These are phyloP conservation scores for Campoletis sonorensis DNA, from an alignment of 1,140 invertebrate species.

Conservation along the genomic window DNA sequence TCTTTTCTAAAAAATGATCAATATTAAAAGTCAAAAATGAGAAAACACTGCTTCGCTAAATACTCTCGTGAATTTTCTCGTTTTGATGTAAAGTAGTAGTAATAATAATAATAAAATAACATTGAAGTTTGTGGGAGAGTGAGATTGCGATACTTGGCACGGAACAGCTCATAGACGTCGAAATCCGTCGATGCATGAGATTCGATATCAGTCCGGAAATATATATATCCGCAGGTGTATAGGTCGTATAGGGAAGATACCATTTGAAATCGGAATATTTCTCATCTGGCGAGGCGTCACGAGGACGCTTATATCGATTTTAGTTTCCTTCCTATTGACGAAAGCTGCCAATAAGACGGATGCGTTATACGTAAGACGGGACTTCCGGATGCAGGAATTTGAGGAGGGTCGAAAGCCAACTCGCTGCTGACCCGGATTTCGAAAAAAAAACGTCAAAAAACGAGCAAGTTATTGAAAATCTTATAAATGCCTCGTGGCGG, in stretches of 20 bases:
- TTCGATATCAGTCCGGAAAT: conserved; percentile 20
- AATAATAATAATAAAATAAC: not conserved
- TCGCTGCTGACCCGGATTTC: not conserved
- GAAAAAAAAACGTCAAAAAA: not conserved
- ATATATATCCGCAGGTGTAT: not conserved
- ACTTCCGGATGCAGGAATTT: not conserved
- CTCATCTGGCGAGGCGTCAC: not conserved
- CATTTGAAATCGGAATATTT: conserved; percentile 13
- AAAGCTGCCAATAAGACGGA: conserved; percentile 18
- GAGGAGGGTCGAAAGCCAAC: not conserved
- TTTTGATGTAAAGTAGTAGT: not conserved
- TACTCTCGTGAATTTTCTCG: too few species aligned
- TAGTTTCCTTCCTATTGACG: not conserved
- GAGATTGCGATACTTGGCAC: not conserved
- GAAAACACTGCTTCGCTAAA: too few species aligned
- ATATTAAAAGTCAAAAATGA: too few species aligned
- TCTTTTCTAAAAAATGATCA: not conserved
- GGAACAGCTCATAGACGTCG: not conserved
- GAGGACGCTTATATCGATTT: conserved; percentile 1
- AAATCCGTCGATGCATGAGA: conserved; percentile 23
- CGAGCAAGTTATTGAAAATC: not conserved
- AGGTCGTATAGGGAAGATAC: not conserved
- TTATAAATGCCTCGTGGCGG: not conserved
- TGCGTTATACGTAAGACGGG: not conserved
- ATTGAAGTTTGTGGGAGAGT: too few species aligned